These are phyloP conservation scores for Actenoides hombroni DNA, from an alignment of 2,113 vertebrate species.

Conservation along the genomic window DNA sequence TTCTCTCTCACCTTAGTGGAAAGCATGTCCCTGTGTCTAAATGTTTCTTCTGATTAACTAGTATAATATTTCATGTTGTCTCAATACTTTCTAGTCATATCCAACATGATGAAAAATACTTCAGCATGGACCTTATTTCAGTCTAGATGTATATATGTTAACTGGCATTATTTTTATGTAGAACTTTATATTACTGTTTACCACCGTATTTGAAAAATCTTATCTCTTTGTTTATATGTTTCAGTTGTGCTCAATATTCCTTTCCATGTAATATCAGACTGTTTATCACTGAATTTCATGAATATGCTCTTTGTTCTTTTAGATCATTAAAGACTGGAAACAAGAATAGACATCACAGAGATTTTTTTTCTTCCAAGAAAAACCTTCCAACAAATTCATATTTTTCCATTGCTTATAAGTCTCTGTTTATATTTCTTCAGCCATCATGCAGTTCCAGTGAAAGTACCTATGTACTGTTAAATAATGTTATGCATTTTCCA, in stretches of 20 bases:
- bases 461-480: neutral
- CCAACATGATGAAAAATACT: neutral
- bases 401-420: neutral
- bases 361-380: neutral
- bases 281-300: neutral
- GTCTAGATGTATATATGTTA: neutral
- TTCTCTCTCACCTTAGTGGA: neutral
- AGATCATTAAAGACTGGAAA: neutral
- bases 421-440: neutral
- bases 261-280: neutral
- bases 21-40: neutral
- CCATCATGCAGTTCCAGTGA: neutral
- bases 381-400: neutral
- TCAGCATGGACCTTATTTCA: neutral
- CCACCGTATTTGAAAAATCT: neutral
- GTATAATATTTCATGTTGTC: neutral
- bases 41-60: neutral
- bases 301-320: neutral
- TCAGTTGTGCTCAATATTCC: neutral
- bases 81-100: neutral
- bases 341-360: neutral
- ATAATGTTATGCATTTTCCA: slow-evolving; percentile 6
- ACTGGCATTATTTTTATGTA: neutral
- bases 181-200: neutral
- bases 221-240: neutral